Evolutionary conservation across 2,113 vertebrate genomes (phyloP).

Genomic region (Oryzias curvinotus): DNA sequence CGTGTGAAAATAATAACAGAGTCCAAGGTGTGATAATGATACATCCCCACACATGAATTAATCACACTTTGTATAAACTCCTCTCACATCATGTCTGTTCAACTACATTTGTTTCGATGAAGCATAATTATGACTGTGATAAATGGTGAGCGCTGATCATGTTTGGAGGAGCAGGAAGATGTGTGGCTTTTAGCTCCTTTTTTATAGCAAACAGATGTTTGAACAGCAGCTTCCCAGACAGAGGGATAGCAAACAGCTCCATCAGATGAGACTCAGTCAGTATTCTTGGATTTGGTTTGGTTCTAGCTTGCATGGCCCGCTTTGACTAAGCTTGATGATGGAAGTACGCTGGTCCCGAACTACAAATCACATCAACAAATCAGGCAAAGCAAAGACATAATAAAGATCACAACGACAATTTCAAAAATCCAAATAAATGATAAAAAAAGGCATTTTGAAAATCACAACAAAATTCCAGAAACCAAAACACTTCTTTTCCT

Average conservation of each 20-base stretch:
- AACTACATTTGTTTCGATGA: conserved; percentile 54
- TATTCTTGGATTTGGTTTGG: conserved; percentile 47
- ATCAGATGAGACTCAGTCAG: conserved; percentile 42
- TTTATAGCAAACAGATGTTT: conserved; percentile 65
- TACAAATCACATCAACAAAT: background rate
- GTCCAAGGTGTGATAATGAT: conserved; percentile 55
- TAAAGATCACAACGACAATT: too few species aligned
- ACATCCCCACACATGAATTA: conserved; percentile 55
- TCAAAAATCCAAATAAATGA: too few species aligned
- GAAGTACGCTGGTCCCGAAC: background rate
- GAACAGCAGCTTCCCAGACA: conserved; percentile 52
- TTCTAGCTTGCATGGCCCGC: conserved; percentile 40
- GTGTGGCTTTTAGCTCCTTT: conserved; percentile 34
- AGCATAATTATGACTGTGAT: conserved; percentile 58
- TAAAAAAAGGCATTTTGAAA: too few species aligned
- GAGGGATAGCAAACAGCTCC: conserved; percentile 47
- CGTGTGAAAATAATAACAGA: conserved; percentile 40
- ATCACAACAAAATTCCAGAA: too few species aligned
- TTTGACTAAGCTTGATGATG: conserved; percentile 33
- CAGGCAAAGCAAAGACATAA: too few species aligned
- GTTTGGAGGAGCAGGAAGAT: conserved; percentile 51
- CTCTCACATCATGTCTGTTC: conserved; percentile 51
- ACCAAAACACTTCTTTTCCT: too few species aligned
- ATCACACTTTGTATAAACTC: conserved; percentile 64
- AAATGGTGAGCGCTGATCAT: conserved; percentile 53